phyloP scores from a whole-genome alignment of 1,140 invertebrate species.

The Heliconius eleuchia region DNA sequence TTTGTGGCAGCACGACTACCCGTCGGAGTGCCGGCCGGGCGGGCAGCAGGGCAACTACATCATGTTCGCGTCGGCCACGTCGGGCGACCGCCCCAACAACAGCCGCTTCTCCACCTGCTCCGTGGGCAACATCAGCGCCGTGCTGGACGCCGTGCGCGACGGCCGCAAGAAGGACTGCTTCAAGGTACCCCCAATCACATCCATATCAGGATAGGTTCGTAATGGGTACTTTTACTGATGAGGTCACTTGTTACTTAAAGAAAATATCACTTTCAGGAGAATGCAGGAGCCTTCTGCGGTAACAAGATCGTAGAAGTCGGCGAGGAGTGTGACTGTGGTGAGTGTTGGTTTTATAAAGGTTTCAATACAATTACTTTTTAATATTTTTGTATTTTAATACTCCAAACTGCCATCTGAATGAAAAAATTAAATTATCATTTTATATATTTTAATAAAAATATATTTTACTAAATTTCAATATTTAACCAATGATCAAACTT shows the following conservation, averaged over 20 bases:
- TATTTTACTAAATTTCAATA: neutral
- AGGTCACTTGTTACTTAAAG: neutral
- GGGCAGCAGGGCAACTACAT: conserved; percentile 96
- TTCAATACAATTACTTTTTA: no score
- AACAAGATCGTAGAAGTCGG: conserved; percentile 99
- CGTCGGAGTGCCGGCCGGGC: conserved; percentile 94
- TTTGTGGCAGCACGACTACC: conserved; percentile 93
- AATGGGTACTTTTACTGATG: neutral
- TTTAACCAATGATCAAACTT: neutral
- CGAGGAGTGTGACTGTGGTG: conserved; percentile 98
- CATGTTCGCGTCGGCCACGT: conserved; percentile 98
- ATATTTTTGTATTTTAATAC: no score
- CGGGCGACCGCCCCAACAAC: conserved; percentile 96
- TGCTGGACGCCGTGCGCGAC: conserved; percentile 94
- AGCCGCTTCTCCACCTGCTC: conserved; percentile 97
- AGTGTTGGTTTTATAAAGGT: conserved; percentile 1
- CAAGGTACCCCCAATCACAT: conserved; percentile 50
- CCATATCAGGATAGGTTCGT: no score
- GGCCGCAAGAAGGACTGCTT: conserved; percentile 98
- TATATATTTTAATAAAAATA: neutral
- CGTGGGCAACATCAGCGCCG: conserved; percentile 96
- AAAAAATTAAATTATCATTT: no score
- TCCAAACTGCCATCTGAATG: no score
- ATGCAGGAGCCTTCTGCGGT: conserved; percentile 97
- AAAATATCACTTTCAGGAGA: conserved; percentile 76